phyloP scores from a whole-genome alignment of 2,797 vertebrate genomes.

The Darevskia mixta region DNA sequence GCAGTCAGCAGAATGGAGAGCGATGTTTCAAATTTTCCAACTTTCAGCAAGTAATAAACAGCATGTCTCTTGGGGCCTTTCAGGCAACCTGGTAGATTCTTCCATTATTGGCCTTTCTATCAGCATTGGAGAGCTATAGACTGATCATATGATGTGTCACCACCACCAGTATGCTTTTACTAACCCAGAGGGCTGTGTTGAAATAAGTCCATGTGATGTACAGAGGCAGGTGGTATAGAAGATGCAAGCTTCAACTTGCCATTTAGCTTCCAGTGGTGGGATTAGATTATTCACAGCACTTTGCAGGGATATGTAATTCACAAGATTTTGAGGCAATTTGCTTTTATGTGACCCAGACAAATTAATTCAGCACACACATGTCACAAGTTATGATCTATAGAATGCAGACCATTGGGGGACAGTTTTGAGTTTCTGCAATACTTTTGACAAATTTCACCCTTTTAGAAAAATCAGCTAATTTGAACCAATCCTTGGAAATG shows the following conservation, averaged over 20 bases:
- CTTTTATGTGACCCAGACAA: not conserved
- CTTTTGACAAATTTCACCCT: not conserved
- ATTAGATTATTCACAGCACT: conserved; percentile 11
- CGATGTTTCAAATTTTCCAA: not conserved
- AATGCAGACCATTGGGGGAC: not conserved
- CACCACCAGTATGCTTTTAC: conserved; percentile 10
- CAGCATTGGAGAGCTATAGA: not conserved
- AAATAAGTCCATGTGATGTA: conserved; percentile 30
- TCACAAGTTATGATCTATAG: not conserved
- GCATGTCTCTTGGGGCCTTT: not conserved
- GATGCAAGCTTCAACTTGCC: conserved; percentile 54
- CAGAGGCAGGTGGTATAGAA: conserved; percentile 21
- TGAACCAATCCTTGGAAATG: not conserved
- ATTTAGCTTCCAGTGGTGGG: not conserved
- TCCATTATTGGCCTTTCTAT: conserved; percentile 8
- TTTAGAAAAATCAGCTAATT: not conserved
- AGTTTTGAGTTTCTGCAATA: not conserved
- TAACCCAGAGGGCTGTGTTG: conserved; percentile 16
- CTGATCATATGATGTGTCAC: conserved; percentile 32
- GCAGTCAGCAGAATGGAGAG: not conserved
- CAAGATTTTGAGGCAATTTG: not conserved
- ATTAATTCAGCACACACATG: not conserved
- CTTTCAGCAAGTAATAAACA: conserved; percentile 7
- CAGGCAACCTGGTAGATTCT: conserved; percentile 1
- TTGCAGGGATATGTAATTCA: not conserved